Base-by-base conservation (phyloP, 1,140 invertebrate genomes). In the Achroia grisella region DNA sequence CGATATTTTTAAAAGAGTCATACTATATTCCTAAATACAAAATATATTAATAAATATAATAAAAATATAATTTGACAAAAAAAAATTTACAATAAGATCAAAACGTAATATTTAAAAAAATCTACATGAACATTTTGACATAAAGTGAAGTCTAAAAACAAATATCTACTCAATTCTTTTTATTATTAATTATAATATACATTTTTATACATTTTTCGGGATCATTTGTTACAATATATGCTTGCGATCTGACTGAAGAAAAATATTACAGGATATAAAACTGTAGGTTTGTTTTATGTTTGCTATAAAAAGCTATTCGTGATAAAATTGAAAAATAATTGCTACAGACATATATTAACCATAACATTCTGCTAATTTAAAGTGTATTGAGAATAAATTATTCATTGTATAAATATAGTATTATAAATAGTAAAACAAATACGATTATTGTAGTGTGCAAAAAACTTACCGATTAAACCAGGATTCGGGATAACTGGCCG, bases 381-480 rank as follows among this genome's bases (percentile, higher is more conserved):
- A 6, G 12, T 32, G 11, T 10, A 33, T 2, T 33, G n/a, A 11
- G 2, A 6, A 33, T 10, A 11, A 33, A 33, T 10, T 10, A 6
- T 11, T 33, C 12, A 11, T 33, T 33, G 12, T 10, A 5, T 11
- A 11, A 11, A 12, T 34, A 1, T 34, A 6, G 1, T 6, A 36
- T 36, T 36, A 9, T 14, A 15, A 14, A 9, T 9, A 4, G 15
- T 15, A 36, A 4, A 1, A 14, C 14, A 14, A 15, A n/a, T 8
- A 36, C 13, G 4, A 15, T 14, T 3, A 23, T 23, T 3, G 6
- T 3, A 23, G 6, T 6, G 6, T 23, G 12, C 3, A 23, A n/a
- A 37, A 41, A 41, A 48, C 45, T 48, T 42, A 48, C 45, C 45
- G 23, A 29, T 42, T 23, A 23, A 34, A 40, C 33, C 14, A 15